Evolutionary conservation across 2,888 invertebrate genomes (phyloP).

Genomic region (Drosophila limbata): DNA sequence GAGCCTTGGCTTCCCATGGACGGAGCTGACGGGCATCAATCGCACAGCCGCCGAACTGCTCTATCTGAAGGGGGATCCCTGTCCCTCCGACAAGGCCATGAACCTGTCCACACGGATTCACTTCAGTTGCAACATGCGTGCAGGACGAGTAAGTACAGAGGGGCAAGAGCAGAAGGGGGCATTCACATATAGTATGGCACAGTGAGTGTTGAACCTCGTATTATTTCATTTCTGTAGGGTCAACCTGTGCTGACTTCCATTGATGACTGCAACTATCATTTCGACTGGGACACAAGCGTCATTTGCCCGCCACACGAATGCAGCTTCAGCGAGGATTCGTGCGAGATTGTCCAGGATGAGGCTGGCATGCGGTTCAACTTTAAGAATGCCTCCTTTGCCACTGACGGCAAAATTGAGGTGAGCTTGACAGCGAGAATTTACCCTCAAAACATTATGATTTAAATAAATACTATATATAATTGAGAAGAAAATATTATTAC

Average conservation of each 20-base stretch:
- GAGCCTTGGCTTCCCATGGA: conserved; percentile 84
- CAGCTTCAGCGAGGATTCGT: conserved; percentile 77
- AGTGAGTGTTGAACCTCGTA: conserved; percentile 3
- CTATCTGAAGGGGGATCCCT: conserved; percentile 81
- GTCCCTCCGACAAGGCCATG: conserved; percentile 74
- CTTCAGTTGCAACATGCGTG: conserved; percentile 82
- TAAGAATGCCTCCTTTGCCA: conserved; percentile 78
- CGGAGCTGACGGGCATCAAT: conserved; percentile 75
- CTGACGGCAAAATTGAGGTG: conserved; percentile 83
- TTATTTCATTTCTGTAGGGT: conserved; percentile 70
- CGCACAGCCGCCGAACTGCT: conserved; percentile 79
- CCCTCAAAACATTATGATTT: too few relatives aligned
- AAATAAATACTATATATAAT: too few relatives aligned
- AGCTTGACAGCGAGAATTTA: conserved; percentile 27
- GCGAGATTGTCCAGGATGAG: conserved; percentile 84
- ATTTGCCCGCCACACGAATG: conserved; percentile 84
- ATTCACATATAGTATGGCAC: conserved; percentile 20
- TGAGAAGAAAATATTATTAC: too few relatives aligned
- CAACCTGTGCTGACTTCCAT: conserved; percentile 83
- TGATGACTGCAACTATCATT: conserved; percentile 83
- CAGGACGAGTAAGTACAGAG: conserved; percentile 81
- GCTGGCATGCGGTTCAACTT: conserved; percentile 78
- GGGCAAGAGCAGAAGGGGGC: not conserved
- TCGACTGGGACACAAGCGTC: conserved; percentile 84
- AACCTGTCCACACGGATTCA: conserved; percentile 81